Conservation (phyloP, 1,140 invertebrate species). For the Lucilia cuprina region DNA sequence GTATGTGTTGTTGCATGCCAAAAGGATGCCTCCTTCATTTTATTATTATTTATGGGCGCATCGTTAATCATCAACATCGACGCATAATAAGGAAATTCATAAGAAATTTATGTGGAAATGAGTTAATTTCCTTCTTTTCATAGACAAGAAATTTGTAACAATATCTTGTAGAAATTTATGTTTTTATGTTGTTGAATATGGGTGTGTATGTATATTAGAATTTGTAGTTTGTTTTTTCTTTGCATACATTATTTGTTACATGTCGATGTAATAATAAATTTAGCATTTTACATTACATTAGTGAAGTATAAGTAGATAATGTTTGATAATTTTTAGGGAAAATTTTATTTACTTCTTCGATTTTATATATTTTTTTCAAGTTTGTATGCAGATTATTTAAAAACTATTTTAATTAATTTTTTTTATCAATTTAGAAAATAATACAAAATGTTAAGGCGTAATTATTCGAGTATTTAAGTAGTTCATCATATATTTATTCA, state of each 20-base stretch:
- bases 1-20: background rate
- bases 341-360: too few species aligned
- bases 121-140: conserved; percentile 32
- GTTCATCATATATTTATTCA: too few species aligned
- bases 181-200: background rate
- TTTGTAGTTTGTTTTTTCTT: background rate
- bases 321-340: too few species aligned
- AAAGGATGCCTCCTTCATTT: background rate
- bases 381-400: too few species aligned
- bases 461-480: too few species aligned
- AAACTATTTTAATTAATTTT: too few species aligned
- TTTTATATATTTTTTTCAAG: too few species aligned
- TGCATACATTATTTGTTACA: background rate
- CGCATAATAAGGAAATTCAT: background rate
- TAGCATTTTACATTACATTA: background rate
- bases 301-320: background rate
- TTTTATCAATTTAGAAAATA: too few species aligned
- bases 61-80: conserved; percentile 36
- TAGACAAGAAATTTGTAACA: background rate
- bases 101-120: conserved; percentile 36
- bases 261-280: background rate
- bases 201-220: background rate
- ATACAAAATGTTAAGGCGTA: too few species aligned
- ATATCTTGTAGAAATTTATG: background rate
- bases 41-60: conserved; percentile 14